Conservation (phyloP, 2,888 invertebrate species). For the Pachliopta kotzebuea region DNA sequence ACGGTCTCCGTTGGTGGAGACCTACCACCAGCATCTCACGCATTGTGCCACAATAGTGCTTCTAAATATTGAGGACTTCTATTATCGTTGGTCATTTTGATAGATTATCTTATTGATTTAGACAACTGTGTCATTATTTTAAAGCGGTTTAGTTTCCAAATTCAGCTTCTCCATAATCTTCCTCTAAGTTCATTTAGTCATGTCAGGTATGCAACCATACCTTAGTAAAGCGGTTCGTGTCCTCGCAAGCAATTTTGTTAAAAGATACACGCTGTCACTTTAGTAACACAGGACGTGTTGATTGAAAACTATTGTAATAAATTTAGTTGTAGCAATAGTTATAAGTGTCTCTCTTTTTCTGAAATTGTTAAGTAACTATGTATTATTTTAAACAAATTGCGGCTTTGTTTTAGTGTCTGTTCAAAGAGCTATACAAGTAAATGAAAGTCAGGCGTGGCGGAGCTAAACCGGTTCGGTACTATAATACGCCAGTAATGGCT, state of each 20-base stretch:
- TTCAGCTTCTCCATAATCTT: neutral
- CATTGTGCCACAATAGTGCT: too few relatives aligned
- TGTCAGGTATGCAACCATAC: neutral
- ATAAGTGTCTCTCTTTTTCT: neutral
- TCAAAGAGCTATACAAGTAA: slow-evolving; percentile 54
- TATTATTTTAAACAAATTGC: neutral
- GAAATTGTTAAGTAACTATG: neutral
- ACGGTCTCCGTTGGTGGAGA: too few relatives aligned
- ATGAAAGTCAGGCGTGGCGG: slow-evolving; percentile 74
- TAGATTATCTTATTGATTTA: neutral
- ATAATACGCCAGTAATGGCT: slow-evolving; percentile 65
- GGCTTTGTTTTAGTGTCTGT: slow-evolving; percentile 32
- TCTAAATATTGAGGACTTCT: too few relatives aligned
- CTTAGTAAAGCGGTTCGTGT: too few relatives aligned
- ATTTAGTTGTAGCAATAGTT: neutral
- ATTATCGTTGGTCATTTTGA: too few relatives aligned
- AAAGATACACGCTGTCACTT: neutral
- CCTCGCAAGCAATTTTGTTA: too few relatives aligned
- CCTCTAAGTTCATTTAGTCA: neutral
- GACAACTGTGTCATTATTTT: neutral
- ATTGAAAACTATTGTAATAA: neutral
- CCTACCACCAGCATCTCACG: too few relatives aligned
- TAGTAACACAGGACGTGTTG: neutral
- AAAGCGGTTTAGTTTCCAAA: neutral
- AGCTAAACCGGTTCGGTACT: slow-evolving; percentile 55